These are phyloP conservation scores for Narcine bancroftii DNA, from an alignment of 2,113 vertebrate species.

Conservation along the genomic window DNA sequence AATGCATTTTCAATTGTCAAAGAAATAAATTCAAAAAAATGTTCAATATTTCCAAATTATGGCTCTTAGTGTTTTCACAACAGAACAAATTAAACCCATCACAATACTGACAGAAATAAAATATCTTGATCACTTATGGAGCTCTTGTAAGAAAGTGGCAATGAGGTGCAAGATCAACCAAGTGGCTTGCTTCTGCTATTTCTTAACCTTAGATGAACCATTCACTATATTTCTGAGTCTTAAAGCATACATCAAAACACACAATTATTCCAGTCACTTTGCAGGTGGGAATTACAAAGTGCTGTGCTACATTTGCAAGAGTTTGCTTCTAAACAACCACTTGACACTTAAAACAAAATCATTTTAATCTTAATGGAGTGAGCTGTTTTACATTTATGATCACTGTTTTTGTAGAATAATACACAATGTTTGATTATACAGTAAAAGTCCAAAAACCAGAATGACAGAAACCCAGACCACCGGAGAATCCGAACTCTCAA, in stretches of 20 bases:
- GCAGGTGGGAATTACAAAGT: neutral
- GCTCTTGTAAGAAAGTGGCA: no score
- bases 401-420: neutral
- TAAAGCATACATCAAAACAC: neutral
- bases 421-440: neutral
- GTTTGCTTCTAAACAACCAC: neutral
- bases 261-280: neutral
- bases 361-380: neutral
- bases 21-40: slow-evolving; percentile 29
- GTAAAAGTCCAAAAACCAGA: no score
- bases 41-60: neutral
- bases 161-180: no score
- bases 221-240: neutral
- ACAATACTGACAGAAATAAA: neutral
- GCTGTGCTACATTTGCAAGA: neutral
- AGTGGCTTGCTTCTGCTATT: no score
- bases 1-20: slow-evolving; percentile 42
- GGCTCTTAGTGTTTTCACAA: neutral
- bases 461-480: no score
- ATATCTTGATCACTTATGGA: no score
- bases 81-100: neutral
- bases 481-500: no score
- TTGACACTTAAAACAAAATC: neutral
- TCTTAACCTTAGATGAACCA: neutral
- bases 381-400: neutral